Evolutionary conservation across 2,113 vertebrate species (phyloP), one percentile per base, ranked within the genome.

Genomic region (Sapajus apella): DNA sequence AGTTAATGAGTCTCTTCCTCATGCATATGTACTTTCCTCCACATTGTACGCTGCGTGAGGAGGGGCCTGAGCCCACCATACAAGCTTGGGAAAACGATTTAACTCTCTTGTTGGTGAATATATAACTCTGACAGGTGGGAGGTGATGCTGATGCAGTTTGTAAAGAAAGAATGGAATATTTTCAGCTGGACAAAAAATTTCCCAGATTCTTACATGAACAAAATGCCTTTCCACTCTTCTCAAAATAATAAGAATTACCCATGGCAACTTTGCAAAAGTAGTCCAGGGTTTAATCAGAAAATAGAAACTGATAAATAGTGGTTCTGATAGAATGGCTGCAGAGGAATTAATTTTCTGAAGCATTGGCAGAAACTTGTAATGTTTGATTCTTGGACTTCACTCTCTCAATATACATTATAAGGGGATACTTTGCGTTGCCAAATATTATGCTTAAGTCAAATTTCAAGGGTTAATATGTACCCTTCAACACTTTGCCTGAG

Each of bases 1-100:
- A 91, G 96, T 96, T 97, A 97, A 97, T 96, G 97, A 94, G 43
- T 88, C 91, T 97, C 90, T 76, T 80, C 80, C 93, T 94, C 50
- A 90, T 30, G 87, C 18, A 16, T 79, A 72, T 27, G 72, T 1
- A 80, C 90, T 73, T 40, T 84, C 50, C 25, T 52, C 90, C 30
- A 37, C 76, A 68, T 40, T 76, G 50, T 58, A 12, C 0, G 0
- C 4, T 0, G 58, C 16, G 1, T 8, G 45, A 7, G 43, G 35
- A 61, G 18, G 23, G 61, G 83, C 50, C 61, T 11, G 55, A 37
- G 68, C 70, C 76, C 79, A 47, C 80, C 72, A 37, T 68, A 50
- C 45, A 68, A 73, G 84, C 96, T 91, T 94, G 96, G 95, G 91
- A 90, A 97, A 94, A 66, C 12, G 58, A 82, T 25, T 72, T 20